phyloP scores from a whole-genome alignment of 2,113 vertebrate species.

The Tupaia tana region DNA sequence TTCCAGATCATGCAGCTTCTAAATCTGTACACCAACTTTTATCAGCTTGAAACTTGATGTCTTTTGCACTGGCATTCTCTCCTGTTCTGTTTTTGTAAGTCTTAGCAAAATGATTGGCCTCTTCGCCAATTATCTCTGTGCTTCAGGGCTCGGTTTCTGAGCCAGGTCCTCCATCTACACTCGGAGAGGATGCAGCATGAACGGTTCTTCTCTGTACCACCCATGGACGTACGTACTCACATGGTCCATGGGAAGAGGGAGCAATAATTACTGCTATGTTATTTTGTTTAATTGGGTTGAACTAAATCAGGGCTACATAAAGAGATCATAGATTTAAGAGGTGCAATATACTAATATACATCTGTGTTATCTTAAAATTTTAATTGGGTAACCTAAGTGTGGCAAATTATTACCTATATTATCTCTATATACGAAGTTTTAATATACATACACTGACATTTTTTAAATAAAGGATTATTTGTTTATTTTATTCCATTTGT shows the following conservation, averaged over 20 bases:
- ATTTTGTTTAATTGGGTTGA: slow-evolving; percentile 25
- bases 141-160: background rate
- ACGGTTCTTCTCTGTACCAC: background rate
- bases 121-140: background rate
- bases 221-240: background rate
- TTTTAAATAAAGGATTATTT: background rate
- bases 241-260: background rate
- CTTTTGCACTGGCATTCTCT: background rate
- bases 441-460: background rate
- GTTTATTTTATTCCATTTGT: no score
- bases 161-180: background rate
- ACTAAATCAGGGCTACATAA: background rate
- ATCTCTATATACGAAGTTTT: background rate
- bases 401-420: background rate
- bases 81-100: background rate
- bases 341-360: background rate
- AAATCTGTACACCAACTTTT: background rate
- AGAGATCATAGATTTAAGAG: slow-evolving; percentile 3
- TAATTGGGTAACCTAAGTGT: background rate
- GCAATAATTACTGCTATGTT: background rate
- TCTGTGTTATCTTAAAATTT: background rate
- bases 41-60: background rate
- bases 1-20: background rate
- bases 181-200: background rate
- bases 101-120: slow-evolving; percentile 7